Base-by-base conservation (phyloP, 2,888 invertebrate species). In the Drosophila quinaria region DNA sequence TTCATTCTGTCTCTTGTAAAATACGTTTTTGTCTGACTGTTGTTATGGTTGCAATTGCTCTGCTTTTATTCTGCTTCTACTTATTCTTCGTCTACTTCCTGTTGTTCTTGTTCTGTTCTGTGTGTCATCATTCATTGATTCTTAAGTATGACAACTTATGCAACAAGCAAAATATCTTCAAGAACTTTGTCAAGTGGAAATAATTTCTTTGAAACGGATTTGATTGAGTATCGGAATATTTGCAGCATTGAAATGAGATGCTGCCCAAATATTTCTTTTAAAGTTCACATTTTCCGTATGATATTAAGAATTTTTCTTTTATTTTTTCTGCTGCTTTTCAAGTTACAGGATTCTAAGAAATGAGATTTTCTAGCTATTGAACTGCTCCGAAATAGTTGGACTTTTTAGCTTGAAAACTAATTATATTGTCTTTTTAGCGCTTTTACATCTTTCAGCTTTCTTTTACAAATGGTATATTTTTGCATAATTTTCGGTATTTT, bases 11-110 rank as follows among this genome's bases (percentile, higher is more conserved):
- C 56, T 15, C 42, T 49, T 9, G 49, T 11, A 42, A 44, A 66
- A 75, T 55, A 62, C 50, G 52, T 49, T 64, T 76, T 67, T 76
- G 56, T 58, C 52, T 33, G 70, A 60, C 54, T 66, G 59, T 63
- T 41, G 46, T 62, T 63, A 41, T 67, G 61, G 33, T 29, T 55
- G 46, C 60, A 64, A 56, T 64, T 63, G 63, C 41, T 61, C 42
- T 47, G 19, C 6, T 56, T 31, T 44, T 50, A n/a, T 55, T 15
- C 44, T 31, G 9, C 3, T 15, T 25, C 49, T 50, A 47, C 33
- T n/a, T 39, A 22, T 15, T 13, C 25, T 42, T 42, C 11, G 29
- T 22, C 39, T 39, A 31, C n/a, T 22, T 46, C 42, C 54, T 42
- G 29, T 44, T 42, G 31, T 47, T n/a, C n/a, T n/a, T n/a, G 35